Evolutionary conservation across 2,113 vertebrate species (phyloP).

Genomic region (Bettongia penicillata): DNA sequence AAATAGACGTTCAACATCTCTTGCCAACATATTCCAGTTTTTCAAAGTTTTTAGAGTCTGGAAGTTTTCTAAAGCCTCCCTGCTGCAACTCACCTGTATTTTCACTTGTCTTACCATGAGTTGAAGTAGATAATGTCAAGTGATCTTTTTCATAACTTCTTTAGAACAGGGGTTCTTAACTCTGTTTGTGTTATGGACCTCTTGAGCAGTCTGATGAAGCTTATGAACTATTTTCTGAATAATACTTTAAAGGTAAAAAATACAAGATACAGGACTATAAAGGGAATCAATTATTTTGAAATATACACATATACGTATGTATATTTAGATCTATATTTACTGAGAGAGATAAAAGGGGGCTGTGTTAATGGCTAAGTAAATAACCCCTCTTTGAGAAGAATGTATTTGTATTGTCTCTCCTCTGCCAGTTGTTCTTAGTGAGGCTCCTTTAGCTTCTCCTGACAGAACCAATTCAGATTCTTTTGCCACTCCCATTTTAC

Average conservation of each 20-base stretch:
- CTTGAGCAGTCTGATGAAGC: neutral
- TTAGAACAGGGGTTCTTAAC: neutral
- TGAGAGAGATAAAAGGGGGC: no score
- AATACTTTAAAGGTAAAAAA: neutral
- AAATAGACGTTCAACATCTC: neutral
- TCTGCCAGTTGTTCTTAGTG: neutral
- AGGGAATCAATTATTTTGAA: neutral
- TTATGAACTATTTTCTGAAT: neutral
- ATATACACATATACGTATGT: neutral
- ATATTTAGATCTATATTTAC: neutral
- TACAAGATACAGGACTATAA: neutral
- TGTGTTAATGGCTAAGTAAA: neutral
- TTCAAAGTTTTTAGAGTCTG: neutral
- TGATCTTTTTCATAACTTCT: neutral
- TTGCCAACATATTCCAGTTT: neutral
- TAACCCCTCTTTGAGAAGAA: neutral
- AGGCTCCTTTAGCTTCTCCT: neutral
- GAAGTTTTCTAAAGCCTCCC: neutral
- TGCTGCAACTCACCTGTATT: slow-evolving; percentile 9
- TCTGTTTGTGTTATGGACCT: neutral
- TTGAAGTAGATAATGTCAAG: neutral
- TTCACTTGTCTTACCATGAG: neutral
- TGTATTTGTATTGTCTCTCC: neutral
- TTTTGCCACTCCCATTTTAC: neutral
- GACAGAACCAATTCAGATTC: neutral